phyloP scores from a whole-genome alignment of 2,113 vertebrate species.

The Struthidea cinerea region DNA sequence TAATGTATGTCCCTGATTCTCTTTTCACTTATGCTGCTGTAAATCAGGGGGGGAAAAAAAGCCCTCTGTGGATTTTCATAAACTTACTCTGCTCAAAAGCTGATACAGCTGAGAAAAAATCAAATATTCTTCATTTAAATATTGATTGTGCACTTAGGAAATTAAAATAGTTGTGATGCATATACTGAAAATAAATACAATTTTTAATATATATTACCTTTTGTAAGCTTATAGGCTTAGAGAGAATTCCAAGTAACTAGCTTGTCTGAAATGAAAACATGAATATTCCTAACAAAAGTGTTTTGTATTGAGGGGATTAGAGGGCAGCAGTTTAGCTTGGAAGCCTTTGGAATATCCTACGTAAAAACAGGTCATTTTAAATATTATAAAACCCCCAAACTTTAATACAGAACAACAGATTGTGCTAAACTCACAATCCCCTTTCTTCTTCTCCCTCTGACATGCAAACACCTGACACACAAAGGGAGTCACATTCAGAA shows the following conservation, averaged over 20 bases:
- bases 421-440: constrained; percentile 29
- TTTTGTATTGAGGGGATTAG: constrained; percentile 28
- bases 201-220: constrained; percentile 26
- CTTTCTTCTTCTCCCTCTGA: constrained; percentile 36
- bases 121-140: constrained; percentile 27
- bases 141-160: constrained; percentile 28
- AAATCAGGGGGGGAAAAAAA: neutral
- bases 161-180: neutral
- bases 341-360: constrained; percentile 24
- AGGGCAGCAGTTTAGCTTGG: neutral
- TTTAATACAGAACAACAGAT: constrained; percentile 36
- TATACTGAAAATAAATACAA: neutral
- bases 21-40: constrained; percentile 1
- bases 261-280: constrained; percentile 7
- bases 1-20: constrained; percentile 5
- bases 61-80: neutral
- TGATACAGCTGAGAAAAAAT: neutral
- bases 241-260: constrained; percentile 40
- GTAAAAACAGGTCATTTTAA: neutral
- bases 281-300: neutral
- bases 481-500: constrained; percentile 65
- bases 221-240: neutral
- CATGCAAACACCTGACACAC: constrained; percentile 53
- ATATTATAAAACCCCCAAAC: neutral
- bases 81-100: neutral